phyloP scores from a whole-genome alignment of 2,797 vertebrate species.

The Huso huso region DNA sequence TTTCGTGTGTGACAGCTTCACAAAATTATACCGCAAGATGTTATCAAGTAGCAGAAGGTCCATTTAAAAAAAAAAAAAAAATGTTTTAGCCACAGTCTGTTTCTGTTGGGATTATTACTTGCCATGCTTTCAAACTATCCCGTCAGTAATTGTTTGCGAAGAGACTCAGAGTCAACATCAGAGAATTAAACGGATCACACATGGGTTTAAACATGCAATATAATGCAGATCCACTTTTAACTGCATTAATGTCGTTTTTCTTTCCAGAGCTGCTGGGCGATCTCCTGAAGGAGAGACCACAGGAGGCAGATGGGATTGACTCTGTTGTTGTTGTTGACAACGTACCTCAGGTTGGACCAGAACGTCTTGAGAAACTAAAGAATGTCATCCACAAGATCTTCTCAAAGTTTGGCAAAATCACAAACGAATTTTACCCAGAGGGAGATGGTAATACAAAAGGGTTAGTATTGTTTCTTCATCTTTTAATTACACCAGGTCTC shows the following conservation, averaged over 20 bases:
- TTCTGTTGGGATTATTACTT: too few relatives aligned
- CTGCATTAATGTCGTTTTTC: neutral
- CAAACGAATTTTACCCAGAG: conserved; percentile 92
- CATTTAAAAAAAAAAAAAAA: too few relatives aligned
- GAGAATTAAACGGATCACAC: neutral
- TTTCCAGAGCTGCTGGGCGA: conserved; percentile 76
- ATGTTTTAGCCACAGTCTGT: too few relatives aligned
- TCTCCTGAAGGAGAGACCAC: conserved; percentile 76
- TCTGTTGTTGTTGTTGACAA: conserved; percentile 92
- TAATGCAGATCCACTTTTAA: neutral
- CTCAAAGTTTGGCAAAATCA: conserved; percentile 95
- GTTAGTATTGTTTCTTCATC: conserved; percentile 44
- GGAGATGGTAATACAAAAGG: conserved; percentile 88
- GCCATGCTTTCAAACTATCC: too few relatives aligned
- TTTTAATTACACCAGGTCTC: too few relatives aligned
- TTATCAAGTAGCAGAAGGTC: too few relatives aligned
- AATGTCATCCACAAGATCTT: conserved; percentile 98
- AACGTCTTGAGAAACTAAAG: conserved; percentile 88
- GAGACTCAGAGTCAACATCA: too few relatives aligned
- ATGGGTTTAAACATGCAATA: neutral
- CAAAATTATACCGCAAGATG: too few relatives aligned
- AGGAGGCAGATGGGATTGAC: conserved; percentile 92
- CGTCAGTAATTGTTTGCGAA: neutral
- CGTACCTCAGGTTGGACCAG: conserved; percentile 87
- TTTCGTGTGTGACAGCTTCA: too few relatives aligned